Evolutionary conservation across 2,888 invertebrate genomes (phyloP).

Genomic region (Escarpia spicata): DNA sequence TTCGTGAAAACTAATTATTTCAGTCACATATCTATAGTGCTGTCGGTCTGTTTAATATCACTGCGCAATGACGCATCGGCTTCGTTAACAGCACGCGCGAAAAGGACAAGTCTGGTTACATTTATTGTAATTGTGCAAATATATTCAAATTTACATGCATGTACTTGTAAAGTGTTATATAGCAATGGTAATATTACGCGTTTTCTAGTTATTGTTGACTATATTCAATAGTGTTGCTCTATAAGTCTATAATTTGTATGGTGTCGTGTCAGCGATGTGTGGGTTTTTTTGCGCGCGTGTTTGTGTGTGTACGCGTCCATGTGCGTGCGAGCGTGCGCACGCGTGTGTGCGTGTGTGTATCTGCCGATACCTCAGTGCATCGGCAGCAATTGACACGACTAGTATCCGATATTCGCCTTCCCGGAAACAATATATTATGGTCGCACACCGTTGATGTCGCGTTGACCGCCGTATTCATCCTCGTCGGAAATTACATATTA

Average conservation of each 20-base stretch:
- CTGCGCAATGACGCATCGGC: not conserved
- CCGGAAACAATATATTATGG: not conserved
- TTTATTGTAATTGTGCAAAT: not conserved
- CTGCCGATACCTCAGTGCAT: not conserved
- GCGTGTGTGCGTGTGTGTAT: too few species aligned
- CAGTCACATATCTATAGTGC: not conserved
- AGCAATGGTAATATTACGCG: too few species aligned
- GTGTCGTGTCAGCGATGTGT: too few species aligned
- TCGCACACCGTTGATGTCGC: not conserved
- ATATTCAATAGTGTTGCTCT: too few species aligned
- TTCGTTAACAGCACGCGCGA: too few species aligned
- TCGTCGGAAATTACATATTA: not conserved
- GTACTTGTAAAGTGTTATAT: too few species aligned
- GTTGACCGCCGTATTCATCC: not conserved
- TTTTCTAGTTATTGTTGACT: too few species aligned
- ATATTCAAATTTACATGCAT: too few species aligned
- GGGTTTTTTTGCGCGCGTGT: too few species aligned
- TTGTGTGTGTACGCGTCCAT: too few species aligned
- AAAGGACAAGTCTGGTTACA: not conserved
- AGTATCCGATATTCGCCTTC: not conserved
- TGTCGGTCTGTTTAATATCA: not conserved
- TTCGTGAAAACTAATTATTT: not conserved
- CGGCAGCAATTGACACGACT: not conserved
- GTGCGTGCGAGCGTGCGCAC: not conserved
- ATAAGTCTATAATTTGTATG: too few species aligned